A percentile compares a stretch with the other conserved stretches of the same genome.
These are phyloP conservation scores for Drosophila melanica DNA, from an alignment of 1,140 invertebrate genomes.

Conservation along the genomic window DNA sequence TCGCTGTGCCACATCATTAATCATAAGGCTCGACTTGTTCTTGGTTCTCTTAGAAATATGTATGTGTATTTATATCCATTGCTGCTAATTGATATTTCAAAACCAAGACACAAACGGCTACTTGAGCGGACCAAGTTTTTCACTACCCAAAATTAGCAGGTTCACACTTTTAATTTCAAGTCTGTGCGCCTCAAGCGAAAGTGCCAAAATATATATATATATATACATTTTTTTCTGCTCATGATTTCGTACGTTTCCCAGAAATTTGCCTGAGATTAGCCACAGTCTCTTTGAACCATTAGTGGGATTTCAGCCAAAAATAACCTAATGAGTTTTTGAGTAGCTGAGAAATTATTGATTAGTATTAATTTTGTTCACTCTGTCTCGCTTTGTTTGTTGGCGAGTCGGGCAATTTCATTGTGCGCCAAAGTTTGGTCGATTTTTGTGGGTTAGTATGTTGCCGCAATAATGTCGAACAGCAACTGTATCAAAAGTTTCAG, in stretches of 20 bases:
- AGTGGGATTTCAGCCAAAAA: constrained; percentile 35
- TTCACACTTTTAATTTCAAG: constrained; percentile 76
- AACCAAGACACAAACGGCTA: constrained; percentile 24
- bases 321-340: constrained; percentile 70
- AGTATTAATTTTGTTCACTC: constrained; percentile 16
- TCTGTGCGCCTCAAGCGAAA: constrained; percentile 64
- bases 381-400: background rate
- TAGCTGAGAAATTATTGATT: constrained; percentile 75
- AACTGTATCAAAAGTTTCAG: constrained; percentile 18
- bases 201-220: constrained; percentile 27
- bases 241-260: constrained; percentile 10
- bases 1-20: constrained; percentile 65
- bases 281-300: constrained; percentile 29
- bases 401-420: constrained; percentile 10
- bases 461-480: constrained; percentile 20
- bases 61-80: background rate
- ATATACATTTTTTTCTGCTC: background rate
- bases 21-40: constrained; percentile 48
- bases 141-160: constrained; percentile 52
- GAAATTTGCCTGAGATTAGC: constrained; percentile 22
- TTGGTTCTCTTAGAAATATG: constrained; percentile 20
- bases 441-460: constrained; percentile 61
- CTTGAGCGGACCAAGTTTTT: constrained; percentile 27
- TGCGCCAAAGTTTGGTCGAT: constrained; percentile 5
- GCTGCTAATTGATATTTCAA: constrained; percentile 72